These are phyloP conservation scores for Menura novaehollandiae DNA, from an alignment of 2,113 vertebrate species.

Conservation along the genomic window DNA sequence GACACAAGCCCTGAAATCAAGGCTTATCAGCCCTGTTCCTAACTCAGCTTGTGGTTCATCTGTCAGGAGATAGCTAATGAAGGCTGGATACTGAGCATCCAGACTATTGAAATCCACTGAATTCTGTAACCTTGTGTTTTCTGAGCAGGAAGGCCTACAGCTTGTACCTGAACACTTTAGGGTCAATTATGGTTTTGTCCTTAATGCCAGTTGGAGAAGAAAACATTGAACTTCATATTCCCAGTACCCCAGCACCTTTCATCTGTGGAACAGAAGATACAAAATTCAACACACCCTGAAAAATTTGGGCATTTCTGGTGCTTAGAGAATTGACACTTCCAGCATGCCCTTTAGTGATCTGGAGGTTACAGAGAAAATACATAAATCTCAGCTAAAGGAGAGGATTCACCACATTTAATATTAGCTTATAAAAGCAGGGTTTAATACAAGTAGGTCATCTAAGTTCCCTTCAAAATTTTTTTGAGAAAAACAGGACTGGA, in stretches of 20 bases:
- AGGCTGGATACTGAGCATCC: neutral
- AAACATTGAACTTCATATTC: neutral
- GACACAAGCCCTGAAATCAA: neutral
- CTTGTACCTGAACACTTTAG: neutral
- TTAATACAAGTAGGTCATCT: neutral
- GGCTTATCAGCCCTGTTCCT: neutral
- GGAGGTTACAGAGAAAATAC: neutral
- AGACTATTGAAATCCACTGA: neutral
- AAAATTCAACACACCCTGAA: neutral
- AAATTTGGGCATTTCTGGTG: rapidly evolving
- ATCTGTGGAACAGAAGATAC: neutral
- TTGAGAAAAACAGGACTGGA: neutral
- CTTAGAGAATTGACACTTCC: neutral
- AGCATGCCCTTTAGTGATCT: neutral
- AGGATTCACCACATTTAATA: neutral
- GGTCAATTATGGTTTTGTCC: neutral
- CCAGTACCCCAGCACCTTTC: neutral
- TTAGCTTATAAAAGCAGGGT: neutral
- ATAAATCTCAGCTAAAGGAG: neutral
- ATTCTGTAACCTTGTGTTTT: neutral
- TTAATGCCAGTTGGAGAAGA: neutral
- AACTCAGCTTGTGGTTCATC: neutral
- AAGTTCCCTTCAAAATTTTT: neutral
- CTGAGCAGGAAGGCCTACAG: neutral
- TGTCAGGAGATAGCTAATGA: neutral